Evolutionary conservation across 2,113 vertebrate species (phyloP).

Genomic region (Cheirogaleus medius): DNA sequence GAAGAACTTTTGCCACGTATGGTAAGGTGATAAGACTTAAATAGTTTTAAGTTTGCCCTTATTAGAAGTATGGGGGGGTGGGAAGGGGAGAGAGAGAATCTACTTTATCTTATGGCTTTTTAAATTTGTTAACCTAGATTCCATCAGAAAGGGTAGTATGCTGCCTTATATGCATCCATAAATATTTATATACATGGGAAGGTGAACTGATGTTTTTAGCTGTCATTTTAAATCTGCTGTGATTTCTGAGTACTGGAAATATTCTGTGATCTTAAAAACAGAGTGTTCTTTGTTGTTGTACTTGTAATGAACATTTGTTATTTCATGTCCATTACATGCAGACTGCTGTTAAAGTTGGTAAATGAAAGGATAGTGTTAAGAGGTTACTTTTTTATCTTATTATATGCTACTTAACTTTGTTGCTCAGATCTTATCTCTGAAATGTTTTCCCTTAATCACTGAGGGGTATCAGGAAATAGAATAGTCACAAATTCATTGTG

Average conservation of each 20-base stretch:
- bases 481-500: neutral
- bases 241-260: slow-evolving; percentile 33
- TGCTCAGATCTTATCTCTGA: neutral
- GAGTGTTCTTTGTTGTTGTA: neutral
- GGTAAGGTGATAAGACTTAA: slow-evolving; percentile 84
- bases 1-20: slow-evolving; percentile 96
- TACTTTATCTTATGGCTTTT: neutral
- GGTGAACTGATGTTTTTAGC: neutral
- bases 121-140: slow-evolving; percentile 15
- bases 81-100: neutral
- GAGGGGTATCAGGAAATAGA: neutral
- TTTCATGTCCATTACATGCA: neutral
- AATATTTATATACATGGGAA: neutral
- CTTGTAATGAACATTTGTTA: neutral
- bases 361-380: slow-evolving; percentile 39
- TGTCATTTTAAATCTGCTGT: slow-evolving; percentile 18
- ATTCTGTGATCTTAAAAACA: slow-evolving; percentile 17
- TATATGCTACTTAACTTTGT: neutral
- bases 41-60: slow-evolving; percentile 27
- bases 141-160: neutral
- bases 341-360: slow-evolving; percentile 10
- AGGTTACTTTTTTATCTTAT: neutral
- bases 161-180: neutral
- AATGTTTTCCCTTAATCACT: slow-evolving; percentile 51
- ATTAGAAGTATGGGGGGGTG: neutral